phyloP scores from a whole-genome alignment of 2,113 vertebrate species.

The Epinephelus cyanopodus region DNA sequence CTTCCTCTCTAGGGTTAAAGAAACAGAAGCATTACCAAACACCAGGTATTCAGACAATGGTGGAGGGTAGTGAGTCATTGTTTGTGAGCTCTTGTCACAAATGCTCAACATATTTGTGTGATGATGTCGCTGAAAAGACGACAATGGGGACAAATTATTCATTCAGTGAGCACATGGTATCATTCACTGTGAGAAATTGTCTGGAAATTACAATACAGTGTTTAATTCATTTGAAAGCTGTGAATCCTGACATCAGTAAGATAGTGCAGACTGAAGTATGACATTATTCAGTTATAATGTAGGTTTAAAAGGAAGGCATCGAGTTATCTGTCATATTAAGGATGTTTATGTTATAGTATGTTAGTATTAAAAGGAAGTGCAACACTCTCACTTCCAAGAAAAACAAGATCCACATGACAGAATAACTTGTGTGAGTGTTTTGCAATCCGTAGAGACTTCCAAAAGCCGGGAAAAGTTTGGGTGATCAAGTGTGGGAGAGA shows the following conservation, averaged over 20 bases:
- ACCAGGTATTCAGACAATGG: constrained; percentile 67
- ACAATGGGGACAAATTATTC: constrained; percentile 45
- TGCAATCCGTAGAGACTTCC: not conserved
- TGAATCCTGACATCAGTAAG: not conserved
- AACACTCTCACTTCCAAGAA: too few species aligned
- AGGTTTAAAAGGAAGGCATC: not conserved
- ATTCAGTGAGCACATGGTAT: constrained; percentile 25
- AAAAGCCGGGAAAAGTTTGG: constrained; percentile 1
- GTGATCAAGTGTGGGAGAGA: constrained; percentile 48
- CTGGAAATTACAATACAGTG: constrained; percentile 1
- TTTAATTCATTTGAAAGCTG: constrained; percentile 8
- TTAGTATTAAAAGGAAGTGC: not conserved
- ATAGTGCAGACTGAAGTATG: not conserved
- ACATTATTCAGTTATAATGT: not conserved
- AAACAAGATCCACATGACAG: too few species aligned
- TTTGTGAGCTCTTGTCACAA: constrained; percentile 54
- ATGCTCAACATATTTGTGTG: constrained; percentile 68
- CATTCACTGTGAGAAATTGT: constrained; percentile 22
- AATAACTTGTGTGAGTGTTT: too few species aligned
- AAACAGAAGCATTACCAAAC: constrained; percentile 34
- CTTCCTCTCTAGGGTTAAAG: constrained; percentile 53
- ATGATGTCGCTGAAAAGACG: constrained; percentile 54
- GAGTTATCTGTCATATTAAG: not conserved
- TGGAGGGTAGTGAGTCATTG: constrained; percentile 66
- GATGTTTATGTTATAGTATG: not conserved